phyloP scores from a whole-genome alignment of 2,113 vertebrate genomes.

The Clinocottus analis region DNA sequence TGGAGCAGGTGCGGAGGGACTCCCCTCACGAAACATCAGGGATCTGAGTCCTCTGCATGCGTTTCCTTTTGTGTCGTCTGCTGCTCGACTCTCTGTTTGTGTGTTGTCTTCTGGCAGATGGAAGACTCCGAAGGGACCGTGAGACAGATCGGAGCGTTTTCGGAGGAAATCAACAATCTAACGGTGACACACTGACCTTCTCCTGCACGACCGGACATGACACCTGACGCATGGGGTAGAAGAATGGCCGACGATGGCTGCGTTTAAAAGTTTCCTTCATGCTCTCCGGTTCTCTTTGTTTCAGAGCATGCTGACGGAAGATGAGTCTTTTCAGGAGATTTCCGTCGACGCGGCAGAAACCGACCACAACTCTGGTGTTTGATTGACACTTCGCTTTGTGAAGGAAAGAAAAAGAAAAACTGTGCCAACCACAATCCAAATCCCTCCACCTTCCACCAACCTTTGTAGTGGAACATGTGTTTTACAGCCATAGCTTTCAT shows the following conservation, averaged over 20 bases:
- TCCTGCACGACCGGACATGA: neutral
- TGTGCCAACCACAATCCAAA: constrained; percentile 11
- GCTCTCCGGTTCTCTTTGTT: constrained; percentile 35
- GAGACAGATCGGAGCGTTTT: constrained; percentile 94
- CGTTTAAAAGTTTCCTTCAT: neutral
- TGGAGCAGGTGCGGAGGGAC: constrained; percentile 85
- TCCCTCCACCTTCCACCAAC: neutral
- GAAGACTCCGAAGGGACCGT: constrained; percentile 97
- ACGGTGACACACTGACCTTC: constrained; percentile 85
- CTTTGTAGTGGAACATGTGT: neutral
- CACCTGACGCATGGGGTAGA: neutral
- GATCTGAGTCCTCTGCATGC: neutral
- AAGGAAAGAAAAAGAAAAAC: neutral
- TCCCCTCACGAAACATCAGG: accelerated
- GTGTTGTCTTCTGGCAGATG: constrained; percentile 83
- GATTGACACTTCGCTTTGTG: constrained; percentile 51
- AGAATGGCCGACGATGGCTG: neutral
- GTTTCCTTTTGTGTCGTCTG: neutral
- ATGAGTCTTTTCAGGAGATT: constrained; percentile 89
- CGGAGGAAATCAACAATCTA: constrained; percentile 96
- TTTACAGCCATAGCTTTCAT: neutral
- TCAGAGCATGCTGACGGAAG: constrained; percentile 97
- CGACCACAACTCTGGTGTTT: constrained; percentile 84
- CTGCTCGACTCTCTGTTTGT: neutral
- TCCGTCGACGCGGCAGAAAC: constrained; percentile 81